Evolutionary conservation across 1,140 invertebrate genomes (phyloP), one percentile per base, ranked within the genome.

Genomic region (Dendroctonus valens): DNA sequence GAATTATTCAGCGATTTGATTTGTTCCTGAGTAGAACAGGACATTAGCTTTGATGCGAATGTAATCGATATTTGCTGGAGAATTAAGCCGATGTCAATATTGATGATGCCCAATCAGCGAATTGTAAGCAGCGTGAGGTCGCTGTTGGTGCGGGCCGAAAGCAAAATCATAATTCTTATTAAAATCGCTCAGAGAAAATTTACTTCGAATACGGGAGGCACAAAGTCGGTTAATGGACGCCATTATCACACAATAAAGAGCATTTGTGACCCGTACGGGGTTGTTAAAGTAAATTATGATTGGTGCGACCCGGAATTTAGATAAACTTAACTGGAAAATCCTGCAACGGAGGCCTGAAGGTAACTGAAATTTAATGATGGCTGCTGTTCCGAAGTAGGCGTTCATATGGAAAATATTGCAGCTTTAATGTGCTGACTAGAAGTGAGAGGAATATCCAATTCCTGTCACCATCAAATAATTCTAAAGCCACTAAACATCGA

Each of bases 221-320:
- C 62, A 65, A 65, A 65, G 62, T 58, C 62, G 62, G 62, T 65
- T 65, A 65, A 65, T 65, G 54, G 62, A 65, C 62, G 62, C 54
- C 62, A 65, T 65, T 65, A 65, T 65, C 62, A 65, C 62, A 65
- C 62, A 65, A 65, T 65, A 65, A 65, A 65, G 62, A 54, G 62
- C 62, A 65, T 65, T 65, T 65, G 62, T 65, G 62, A 65, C 62
- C 26, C 62, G 62, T 65, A 54, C 54, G 49, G 63, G 54, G 49
- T 65, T 51, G 63, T 65, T 65, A 65, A 65, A 54, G 63, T 59
- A 65, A 65, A 65, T 65, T 65, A 65, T 65, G 63, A 65, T 65
- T 65, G 54, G 63, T 49, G 48, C 63, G 41, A 51, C 63, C 44
- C 55, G 63, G 63, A 65, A 65, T 65, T 65, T 65, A 65, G 63